Percentiles rank a stretch among this genome's conserved stretches.
Evolutionary conservation across 23 tunicate genomes (phyloP).

Genomic region (Diplosoma virens): DNA sequence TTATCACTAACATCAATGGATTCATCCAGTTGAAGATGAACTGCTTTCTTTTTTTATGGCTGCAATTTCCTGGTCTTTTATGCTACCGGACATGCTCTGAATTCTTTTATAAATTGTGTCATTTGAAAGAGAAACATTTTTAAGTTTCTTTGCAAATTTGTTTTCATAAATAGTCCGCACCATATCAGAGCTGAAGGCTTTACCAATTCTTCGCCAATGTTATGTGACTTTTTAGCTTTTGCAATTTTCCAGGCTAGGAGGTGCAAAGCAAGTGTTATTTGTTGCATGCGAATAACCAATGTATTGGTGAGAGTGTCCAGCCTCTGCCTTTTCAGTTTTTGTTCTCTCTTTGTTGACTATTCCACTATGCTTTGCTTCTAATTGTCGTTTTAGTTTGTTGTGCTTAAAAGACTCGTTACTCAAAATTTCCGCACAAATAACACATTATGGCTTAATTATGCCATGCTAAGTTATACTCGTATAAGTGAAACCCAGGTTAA

Average conservation of each 20-base stretch:
- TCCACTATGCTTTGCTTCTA: not conserved
- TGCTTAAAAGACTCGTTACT: not conserved
- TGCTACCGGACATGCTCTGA: not conserved
- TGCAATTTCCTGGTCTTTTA: not conserved
- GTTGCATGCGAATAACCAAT: too few relatives aligned
- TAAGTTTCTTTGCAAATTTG: not conserved
- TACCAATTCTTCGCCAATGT: slow-evolving; percentile 5
- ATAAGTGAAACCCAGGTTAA: too few relatives aligned
- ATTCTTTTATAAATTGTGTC: not conserved
- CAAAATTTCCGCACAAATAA: not conserved
- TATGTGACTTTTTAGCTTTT: not conserved
- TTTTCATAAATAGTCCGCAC: not conserved
- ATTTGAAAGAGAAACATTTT: not conserved
- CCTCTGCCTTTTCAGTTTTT: too few relatives aligned
- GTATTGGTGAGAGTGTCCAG: too few relatives aligned
- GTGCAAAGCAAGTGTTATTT: too few relatives aligned
- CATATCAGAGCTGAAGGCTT: not conserved
- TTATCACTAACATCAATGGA: not conserved
- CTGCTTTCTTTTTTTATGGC: not conserved
- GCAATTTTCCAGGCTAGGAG: not conserved
- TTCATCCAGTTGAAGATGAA: not conserved
- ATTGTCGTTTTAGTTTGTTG: too few relatives aligned
- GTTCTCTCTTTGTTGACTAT: not conserved
- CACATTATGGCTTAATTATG: too few relatives aligned
- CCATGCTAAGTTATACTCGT: too few relatives aligned